Conservation (phyloP, 1,140 invertebrate species). For the Saccostrea glomerata region DNA sequence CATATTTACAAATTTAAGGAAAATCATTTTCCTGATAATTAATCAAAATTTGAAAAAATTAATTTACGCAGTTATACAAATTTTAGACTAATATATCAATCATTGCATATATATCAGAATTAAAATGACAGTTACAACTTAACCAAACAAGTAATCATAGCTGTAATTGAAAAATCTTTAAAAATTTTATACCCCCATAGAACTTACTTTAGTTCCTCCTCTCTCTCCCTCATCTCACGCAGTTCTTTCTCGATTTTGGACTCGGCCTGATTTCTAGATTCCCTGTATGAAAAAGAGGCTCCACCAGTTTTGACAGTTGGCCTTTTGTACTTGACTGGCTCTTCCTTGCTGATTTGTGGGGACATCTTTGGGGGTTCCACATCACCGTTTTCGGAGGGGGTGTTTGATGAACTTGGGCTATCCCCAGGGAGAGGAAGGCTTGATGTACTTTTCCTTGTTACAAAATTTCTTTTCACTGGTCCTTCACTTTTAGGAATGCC, state of each 20-base stretch:
- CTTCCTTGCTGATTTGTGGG: constrained; percentile 45
- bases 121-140: not conserved
- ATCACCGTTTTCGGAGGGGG: constrained; percentile 51
- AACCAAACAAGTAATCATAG: not conserved
- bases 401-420: constrained; percentile 44
- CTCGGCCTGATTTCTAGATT: constrained; percentile 72
- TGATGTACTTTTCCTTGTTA: constrained; percentile 60
- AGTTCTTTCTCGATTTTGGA: constrained; percentile 75
- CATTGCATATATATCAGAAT: not conserved
- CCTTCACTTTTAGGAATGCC: constrained; percentile 60
- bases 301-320: constrained; percentile 55
- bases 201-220: constrained; percentile 74
- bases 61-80: not conserved
- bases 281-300: constrained; percentile 73
- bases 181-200: not conserved
- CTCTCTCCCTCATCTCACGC: constrained; percentile 75
- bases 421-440: constrained; percentile 14
- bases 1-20: not conserved
- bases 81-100: not conserved
- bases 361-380: constrained; percentile 43
- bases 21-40: not conserved
- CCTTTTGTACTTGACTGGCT: constrained; percentile 48
- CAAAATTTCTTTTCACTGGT: constrained; percentile 72
- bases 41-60: not conserved
- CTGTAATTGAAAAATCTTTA: not conserved